A percentile compares a stretch with the other conserved stretches of the same genome.
phyloP scores from a whole-genome alignment of 2,113 vertebrate species.

The Plecturocebus donacophilus region DNA sequence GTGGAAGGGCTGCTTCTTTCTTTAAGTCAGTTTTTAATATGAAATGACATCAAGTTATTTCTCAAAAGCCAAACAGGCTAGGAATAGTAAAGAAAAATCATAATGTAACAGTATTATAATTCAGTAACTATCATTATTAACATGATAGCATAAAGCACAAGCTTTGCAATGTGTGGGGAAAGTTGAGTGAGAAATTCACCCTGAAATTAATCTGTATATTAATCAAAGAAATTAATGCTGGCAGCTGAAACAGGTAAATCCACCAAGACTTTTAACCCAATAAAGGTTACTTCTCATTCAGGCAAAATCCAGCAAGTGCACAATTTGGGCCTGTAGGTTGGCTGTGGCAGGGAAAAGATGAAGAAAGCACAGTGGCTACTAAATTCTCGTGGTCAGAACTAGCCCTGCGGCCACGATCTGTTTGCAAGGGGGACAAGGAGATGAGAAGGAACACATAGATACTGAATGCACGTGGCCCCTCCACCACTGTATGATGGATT shows the following conservation, averaged over 20 bases:
- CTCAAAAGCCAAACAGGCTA: background rate
- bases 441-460: rapidly evolving
- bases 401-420: background rate
- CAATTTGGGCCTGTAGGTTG: background rate
- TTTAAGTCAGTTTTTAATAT: background rate
- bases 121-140: background rate
- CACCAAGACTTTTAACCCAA: background rate
- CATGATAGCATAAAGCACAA: background rate
- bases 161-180: background rate
- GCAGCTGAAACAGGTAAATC: background rate
- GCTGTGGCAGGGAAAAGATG: background rate
- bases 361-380: background rate
- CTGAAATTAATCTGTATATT: background rate
- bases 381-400: background rate
- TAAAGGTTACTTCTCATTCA: background rate
- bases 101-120: background rate
- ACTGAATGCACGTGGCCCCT: rapidly evolving
- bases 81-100: background rate
- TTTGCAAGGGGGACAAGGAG: background rate
- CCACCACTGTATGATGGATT: background rate
- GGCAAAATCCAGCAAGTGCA: background rate
- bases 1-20: background rate
- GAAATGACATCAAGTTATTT: background rate
- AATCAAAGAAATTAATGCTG: background rate
- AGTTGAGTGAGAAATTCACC: background rate